Conservation (phyloP, 2,113 vertebrate species). For the Muscicapa adusta region DNA sequence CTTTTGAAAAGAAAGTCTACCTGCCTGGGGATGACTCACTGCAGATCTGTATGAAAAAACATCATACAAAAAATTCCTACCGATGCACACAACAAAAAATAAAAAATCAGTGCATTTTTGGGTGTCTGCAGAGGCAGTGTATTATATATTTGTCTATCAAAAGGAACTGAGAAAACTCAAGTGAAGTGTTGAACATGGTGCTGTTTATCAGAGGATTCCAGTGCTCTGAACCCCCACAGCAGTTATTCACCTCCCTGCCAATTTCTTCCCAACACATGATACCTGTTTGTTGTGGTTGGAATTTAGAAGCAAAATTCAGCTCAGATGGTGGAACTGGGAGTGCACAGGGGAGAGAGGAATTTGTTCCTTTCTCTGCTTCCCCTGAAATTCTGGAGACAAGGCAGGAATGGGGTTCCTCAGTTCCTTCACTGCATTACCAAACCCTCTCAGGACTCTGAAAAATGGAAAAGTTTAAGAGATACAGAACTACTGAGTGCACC, state of each 20-base stretch:
- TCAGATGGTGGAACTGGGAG: not conserved
- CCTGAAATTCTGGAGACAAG: not conserved
- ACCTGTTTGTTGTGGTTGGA: not conserved
- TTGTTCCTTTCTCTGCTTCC: not conserved
- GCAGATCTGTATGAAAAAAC: not conserved
- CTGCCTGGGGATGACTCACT: not conserved
- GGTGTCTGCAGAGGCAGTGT: not conserved
- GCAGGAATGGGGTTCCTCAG: not conserved
- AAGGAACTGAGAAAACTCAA: not conserved
- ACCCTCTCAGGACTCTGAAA: not conserved
- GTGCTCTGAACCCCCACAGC: not conserved
- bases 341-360: not conserved
- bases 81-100: not conserved
- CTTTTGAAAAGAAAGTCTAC: not conserved
- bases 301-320: not conserved
- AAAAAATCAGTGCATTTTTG: not conserved
- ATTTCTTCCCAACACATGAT: not conserved
- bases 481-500: not conserved
- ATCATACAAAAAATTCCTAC: not conserved
- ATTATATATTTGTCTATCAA: accelerated
- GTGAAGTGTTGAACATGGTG: not conserved
- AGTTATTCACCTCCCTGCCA: not conserved
- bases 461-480: not conserved
- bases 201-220: not conserved
- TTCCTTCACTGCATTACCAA: not conserved